Conservation (phyloP, 2,797 vertebrate species). For the Psittacula derbiana region DNA sequence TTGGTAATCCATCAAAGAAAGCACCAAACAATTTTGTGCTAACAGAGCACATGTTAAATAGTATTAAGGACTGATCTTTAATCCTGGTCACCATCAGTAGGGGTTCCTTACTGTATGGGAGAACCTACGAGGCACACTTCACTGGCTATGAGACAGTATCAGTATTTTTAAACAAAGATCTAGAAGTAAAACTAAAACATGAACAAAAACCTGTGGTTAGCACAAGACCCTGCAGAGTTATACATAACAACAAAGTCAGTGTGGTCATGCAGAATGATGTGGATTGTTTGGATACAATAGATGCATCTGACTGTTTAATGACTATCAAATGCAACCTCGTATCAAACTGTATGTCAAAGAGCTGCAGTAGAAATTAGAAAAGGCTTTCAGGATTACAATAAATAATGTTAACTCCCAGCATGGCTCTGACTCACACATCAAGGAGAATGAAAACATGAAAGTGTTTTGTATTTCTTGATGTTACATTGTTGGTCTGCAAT, state of each 20-base stretch:
- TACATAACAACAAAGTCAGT: background rate
- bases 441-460: background rate
- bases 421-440: fast-evolving
- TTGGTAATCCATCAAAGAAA: background rate
- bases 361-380: background rate
- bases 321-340: background rate
- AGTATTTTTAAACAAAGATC: background rate
- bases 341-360: background rate
- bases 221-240: background rate
- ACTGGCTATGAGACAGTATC: background rate
- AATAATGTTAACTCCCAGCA: background rate
- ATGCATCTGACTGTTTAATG: background rate
- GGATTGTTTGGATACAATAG: background rate
- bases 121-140: background rate
- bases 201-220: background rate
- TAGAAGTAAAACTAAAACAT: background rate
- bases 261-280: background rate
- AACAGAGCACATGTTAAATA: background rate
- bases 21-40: background rate
- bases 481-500: background rate
- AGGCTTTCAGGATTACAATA: background rate
- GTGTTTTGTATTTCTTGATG: background rate
- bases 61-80: background rate
- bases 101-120: background rate
- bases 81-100: background rate